phyloP scores from a whole-genome alignment of 2,113 vertebrate genomes.

The Orientallactaga bullata region DNA sequence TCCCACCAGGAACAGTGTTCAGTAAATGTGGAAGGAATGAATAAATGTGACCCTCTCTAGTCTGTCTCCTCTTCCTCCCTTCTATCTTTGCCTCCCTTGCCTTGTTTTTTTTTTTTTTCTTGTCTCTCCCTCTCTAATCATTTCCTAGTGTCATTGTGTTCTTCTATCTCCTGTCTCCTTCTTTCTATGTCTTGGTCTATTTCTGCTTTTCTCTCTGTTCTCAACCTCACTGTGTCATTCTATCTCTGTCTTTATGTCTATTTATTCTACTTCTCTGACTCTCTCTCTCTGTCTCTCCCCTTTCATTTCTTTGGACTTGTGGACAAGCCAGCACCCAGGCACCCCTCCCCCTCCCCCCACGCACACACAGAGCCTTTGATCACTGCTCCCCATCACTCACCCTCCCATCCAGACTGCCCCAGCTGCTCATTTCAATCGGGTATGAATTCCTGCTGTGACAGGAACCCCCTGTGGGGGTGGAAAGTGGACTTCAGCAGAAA shows the following conservation, averaged over 20 bases:
- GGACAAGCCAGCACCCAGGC: slow-evolving; percentile 34
- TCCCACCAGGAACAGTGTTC: not conserved
- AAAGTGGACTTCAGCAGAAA: slow-evolving; percentile 40
- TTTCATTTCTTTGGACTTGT: slow-evolving; percentile 56
- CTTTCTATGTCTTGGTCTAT: not conserved
- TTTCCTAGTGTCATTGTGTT: not conserved
- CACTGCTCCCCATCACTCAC: not conserved
- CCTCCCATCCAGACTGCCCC: slow-evolving; percentile 52
- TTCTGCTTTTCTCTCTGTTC: not conserved
- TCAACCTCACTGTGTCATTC: not conserved
- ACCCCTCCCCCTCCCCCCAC: not conserved
- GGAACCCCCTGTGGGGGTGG: slow-evolving; percentile 64
- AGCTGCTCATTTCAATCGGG: slow-evolving; percentile 73
- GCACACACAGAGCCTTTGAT: slow-evolving; percentile 72
- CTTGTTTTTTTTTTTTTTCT: not conserved
- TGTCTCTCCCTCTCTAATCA: not conserved
- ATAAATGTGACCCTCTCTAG: slow-evolving; percentile 13
- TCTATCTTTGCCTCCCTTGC: slow-evolving; percentile 14
- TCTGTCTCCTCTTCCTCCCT: slow-evolving; percentile 14
- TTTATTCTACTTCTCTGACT: not conserved
- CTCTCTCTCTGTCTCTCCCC: not conserved
- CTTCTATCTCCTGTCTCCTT: not conserved
- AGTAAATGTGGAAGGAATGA: slow-evolving; percentile 19
- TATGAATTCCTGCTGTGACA: slow-evolving; percentile 75
- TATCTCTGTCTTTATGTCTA: not conserved